phyloP scores from a whole-genome alignment of 1,140 invertebrate genomes.

The Caenorhabditis remanei region DNA sequence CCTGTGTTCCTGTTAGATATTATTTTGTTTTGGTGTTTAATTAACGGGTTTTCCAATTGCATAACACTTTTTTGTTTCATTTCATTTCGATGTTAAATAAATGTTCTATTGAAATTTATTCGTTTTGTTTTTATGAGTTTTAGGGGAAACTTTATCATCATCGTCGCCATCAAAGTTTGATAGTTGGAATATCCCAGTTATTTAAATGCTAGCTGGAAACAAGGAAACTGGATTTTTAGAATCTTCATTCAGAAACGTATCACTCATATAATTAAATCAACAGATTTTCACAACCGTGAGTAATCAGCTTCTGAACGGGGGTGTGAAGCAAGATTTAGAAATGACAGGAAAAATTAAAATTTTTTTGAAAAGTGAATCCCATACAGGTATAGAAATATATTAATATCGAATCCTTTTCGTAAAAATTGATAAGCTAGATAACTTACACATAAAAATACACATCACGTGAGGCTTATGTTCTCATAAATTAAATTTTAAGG shows the following conservation, averaged over 20 bases:
- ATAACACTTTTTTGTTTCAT: neutral
- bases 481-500: conserved; percentile 2
- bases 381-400: conserved; percentile 29
- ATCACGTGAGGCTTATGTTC: conserved; percentile 37
- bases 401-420: conserved; percentile 38
- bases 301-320: conserved; percentile 3
- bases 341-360: neutral
- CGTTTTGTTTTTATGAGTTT: neutral
- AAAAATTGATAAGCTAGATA: conserved; percentile 31
- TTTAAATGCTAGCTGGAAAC: too few species aligned
- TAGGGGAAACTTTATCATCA: neutral
- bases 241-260: conserved; percentile 37
- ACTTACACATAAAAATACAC: conserved; percentile 47
- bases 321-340: conserved; percentile 2
- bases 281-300: conserved; percentile 44
- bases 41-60: conserved; percentile 31
- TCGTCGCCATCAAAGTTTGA: too few species aligned
- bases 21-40: neutral
- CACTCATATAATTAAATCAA: conserved; percentile 19
- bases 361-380: conserved; percentile 1
- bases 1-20: conserved; percentile 15
- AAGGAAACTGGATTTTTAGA: neutral
- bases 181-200: too few species aligned
- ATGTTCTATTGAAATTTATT: neutral
- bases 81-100: neutral